Evolutionary conservation across 2,797 vertebrate species (phyloP).

Genomic region (Emydoidea blandingii): DNA sequence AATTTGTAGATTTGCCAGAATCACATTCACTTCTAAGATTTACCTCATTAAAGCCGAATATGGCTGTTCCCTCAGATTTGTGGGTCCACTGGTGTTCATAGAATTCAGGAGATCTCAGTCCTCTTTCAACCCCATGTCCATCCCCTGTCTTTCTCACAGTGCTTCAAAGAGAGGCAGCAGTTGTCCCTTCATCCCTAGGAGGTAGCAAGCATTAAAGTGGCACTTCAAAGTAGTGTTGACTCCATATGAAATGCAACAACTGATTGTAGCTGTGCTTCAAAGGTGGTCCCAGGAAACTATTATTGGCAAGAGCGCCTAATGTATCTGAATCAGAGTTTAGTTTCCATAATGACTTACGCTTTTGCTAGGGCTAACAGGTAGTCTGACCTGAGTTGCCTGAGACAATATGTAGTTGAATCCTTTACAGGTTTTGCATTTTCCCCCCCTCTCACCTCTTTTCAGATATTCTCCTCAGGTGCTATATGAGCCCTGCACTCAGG

Average conservation of each 20-base stretch:
- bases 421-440: rapidly evolving
- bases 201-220: not conserved
- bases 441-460: not conserved
- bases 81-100: not conserved
- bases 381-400: not conserved
- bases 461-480: slow-evolving; percentile 99
- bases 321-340: not conserved
- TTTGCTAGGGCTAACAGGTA: not conserved
- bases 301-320: not conserved
- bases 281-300: not conserved
- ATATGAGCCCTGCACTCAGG: slow-evolving; percentile 98
- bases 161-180: not conserved
- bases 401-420: not conserved
- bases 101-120: not conserved
- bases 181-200: not conserved
- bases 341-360: not conserved
- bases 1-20: not conserved
- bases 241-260: rapidly evolving
- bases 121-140: not conserved
- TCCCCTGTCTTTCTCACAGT: not conserved
- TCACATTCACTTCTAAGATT: not conserved
- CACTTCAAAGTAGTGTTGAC: not conserved
- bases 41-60: not conserved
- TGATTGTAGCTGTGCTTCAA: not conserved
- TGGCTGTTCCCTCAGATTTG: not conserved